phyloP scores from a whole-genome alignment of 1,140 invertebrate genomes.

The Drosophila nebulosa region DNA sequence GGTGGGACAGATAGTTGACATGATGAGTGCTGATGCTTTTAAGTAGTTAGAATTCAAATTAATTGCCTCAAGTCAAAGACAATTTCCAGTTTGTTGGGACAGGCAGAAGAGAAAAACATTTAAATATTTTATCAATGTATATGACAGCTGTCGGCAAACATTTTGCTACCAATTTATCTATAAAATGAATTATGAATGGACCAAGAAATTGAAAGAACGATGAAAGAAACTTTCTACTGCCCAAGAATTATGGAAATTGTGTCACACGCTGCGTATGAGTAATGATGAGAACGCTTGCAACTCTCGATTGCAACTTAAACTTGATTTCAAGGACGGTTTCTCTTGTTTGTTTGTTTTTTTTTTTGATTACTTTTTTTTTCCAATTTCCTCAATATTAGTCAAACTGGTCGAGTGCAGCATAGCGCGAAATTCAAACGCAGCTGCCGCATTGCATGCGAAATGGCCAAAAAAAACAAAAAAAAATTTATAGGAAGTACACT shows the following conservation, averaged over 20 bases:
- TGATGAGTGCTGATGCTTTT: constrained; percentile 47
- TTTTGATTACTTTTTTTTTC: neutral
- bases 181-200: constrained; percentile 65
- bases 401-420: constrained; percentile 67
- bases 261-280: constrained; percentile 71
- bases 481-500: constrained; percentile 6
- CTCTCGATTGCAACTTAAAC: constrained; percentile 12
- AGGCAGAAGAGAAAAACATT: constrained; percentile 32
- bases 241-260: constrained; percentile 45
- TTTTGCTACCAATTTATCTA: constrained; percentile 59
- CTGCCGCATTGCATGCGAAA: constrained; percentile 63
- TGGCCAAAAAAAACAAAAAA: constrained; percentile 21
- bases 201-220: neutral
- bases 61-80: constrained; percentile 63
- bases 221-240: neutral
- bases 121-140: constrained; percentile 63
- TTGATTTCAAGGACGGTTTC: constrained; percentile 57
- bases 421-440: constrained; percentile 77
- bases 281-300: constrained; percentile 47
- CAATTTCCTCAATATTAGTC: constrained; percentile 61
- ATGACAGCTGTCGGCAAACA: constrained; percentile 62
- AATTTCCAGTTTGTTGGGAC: constrained; percentile 39
- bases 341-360: too few relatives aligned
- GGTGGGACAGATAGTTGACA: constrained; percentile 27
- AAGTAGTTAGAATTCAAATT: constrained; percentile 69